These are phyloP conservation scores for Taenioides sp. DNA, from an alignment of 2,797 vertebrate genomes.

Conservation along the genomic window DNA sequence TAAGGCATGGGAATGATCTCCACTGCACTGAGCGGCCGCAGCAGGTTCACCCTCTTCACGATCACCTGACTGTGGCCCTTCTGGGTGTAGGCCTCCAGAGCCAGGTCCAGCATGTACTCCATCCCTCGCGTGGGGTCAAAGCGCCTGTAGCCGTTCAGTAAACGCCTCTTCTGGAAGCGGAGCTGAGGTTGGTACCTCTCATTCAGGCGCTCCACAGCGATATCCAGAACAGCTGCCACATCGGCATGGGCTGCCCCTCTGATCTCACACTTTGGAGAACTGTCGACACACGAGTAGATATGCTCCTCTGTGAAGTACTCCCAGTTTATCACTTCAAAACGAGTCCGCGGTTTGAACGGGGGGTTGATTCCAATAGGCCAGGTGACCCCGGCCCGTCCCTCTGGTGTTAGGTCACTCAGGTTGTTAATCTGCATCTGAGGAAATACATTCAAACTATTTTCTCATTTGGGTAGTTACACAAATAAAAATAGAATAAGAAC, in stretches of 20 bases:
- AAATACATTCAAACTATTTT: conserved; percentile 13
- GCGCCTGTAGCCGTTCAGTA: conserved; percentile 93
- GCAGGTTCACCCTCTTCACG: conserved; percentile 86
- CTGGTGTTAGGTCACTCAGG: conserved; percentile 88
- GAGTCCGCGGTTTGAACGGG: conserved; percentile 87
- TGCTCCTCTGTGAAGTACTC: conserved; percentile 98
- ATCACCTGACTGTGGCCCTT: conserved; percentile 90
- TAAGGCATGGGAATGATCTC: conserved; percentile 98
- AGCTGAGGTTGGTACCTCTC: conserved; percentile 88
- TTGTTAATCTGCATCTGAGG: conserved; percentile 93
- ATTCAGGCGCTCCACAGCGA: conserved; percentile 88
- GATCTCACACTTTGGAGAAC: conserved; percentile 92
- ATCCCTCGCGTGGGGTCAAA: conserved; percentile 95
- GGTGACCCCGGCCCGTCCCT: conserved; percentile 83
- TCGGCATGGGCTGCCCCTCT: conserved; percentile 87
- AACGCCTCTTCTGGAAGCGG: conserved; percentile 87
- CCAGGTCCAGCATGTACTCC: conserved; percentile 93
- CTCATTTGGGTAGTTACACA: not conserved
- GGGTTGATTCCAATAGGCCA: conserved; percentile 93
- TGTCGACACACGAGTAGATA: conserved; percentile 87
- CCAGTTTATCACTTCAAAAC: conserved; percentile 97
- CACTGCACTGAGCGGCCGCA: conserved; percentile 89
- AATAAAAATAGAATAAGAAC: not conserved
- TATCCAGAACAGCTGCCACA: conserved; percentile 83
- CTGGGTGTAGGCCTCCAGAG: conserved; percentile 90